These are phyloP conservation scores for Oreochromis tanganicae DNA, from an alignment of 2,113 vertebrate genomes.

Conservation along the genomic window DNA sequence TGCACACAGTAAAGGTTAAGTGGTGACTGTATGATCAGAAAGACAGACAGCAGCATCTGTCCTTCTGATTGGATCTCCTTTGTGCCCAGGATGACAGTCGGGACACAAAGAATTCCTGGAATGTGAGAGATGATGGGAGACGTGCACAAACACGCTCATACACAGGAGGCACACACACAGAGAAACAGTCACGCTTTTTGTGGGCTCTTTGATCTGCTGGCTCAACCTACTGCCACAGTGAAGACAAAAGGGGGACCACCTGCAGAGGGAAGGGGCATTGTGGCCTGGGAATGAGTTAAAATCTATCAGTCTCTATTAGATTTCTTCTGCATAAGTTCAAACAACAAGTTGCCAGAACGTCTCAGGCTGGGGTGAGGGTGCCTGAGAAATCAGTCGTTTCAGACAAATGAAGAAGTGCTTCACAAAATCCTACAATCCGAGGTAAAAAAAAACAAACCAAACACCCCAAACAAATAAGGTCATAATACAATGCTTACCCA, in stretches of 20 bases:
- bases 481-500: background rate
- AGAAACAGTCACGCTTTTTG: background rate
- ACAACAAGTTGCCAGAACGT: background rate
- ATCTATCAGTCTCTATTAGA: background rate
- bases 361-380: background rate
- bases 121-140: constrained; percentile 31
- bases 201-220: constrained; percentile 10
- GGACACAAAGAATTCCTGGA: constrained; percentile 43
- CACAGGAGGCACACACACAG: background rate
- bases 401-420: background rate
- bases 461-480: background rate
- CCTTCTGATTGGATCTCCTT: background rate
- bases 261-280: background rate
- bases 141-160: background rate
- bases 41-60: background rate
- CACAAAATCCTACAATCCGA: rapidly evolving
- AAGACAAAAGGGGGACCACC: constrained; percentile 16
- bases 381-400: background rate
- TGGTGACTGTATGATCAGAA: background rate
- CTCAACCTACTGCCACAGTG: background rate
- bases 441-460: background rate
- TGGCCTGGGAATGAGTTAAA: background rate
- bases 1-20: background rate
- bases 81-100: constrained; percentile 10
- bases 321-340: background rate